Conservation (phyloP, 2,113 vertebrate genomes). For the Ailurus styani region DNA sequence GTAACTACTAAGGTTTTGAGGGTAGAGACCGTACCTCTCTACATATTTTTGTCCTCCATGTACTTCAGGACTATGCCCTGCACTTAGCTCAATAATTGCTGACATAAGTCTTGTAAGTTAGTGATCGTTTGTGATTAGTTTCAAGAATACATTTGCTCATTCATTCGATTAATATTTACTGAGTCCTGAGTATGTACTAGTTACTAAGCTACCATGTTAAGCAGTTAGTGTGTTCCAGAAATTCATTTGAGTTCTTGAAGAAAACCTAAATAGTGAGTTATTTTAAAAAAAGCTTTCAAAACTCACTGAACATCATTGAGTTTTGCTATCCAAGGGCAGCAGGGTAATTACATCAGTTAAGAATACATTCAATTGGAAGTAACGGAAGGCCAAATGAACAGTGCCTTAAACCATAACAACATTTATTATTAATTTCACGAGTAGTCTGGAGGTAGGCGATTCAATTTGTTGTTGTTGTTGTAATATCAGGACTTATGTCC, state of each 20-base stretch:
- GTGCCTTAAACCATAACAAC: background rate
- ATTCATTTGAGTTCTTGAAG: background rate
- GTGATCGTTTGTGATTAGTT: background rate
- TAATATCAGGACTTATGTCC: background rate
- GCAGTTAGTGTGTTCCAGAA: background rate
- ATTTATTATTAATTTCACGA: background rate
- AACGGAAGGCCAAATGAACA: background rate
- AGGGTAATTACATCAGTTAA: background rate
- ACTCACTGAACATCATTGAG: background rate
- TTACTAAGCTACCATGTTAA: background rate
- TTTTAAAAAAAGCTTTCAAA: background rate
- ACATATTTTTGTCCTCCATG: background rate
- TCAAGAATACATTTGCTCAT: background rate
- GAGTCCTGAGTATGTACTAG: background rate
- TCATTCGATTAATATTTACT: background rate
- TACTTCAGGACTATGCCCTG: background rate
- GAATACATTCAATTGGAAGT: background rate
- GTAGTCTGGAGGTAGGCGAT: background rate
- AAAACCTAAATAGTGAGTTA: background rate
- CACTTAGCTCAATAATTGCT: background rate
- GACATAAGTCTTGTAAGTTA: background rate
- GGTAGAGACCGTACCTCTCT: background rate
- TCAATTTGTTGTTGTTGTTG: background rate
- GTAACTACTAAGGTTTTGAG: background rate
- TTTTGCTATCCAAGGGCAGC: background rate